These are phyloP conservation scores for Intellagama lesueurii DNA, from an alignment of 2,797 vertebrate species.

Conservation along the genomic window DNA sequence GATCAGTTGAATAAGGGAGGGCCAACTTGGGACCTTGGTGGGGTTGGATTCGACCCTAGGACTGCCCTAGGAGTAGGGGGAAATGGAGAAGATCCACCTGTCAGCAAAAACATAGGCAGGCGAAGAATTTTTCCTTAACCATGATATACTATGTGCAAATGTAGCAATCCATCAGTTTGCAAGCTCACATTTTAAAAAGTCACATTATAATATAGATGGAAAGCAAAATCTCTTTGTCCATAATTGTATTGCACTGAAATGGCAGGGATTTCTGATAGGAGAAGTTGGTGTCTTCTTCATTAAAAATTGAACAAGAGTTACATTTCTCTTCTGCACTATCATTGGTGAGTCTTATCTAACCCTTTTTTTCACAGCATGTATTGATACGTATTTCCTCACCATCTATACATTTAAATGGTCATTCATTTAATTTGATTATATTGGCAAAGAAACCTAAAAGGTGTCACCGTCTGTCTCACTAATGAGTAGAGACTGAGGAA, in stretches of 20 bases:
- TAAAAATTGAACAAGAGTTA: conserved; percentile 51
- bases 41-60: no score
- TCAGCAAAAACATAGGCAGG: no score
- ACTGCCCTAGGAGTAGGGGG: no score
- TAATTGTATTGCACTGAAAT: conserved; percentile 44
- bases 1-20: no score
- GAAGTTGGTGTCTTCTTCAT: conserved; percentile 41
- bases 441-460: conserved; percentile 50
- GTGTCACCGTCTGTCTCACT: conserved; percentile 51
- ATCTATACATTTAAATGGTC: conserved; percentile 49
- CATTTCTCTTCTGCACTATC: conserved; percentile 33
- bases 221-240: conserved; percentile 46
- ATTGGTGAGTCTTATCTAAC: background rate
- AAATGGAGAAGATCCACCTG: no score
- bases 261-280: background rate
- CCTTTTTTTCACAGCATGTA: conserved; percentile 44
- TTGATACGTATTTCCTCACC: conserved; percentile 44
- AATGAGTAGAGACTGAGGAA: conserved; percentile 62
- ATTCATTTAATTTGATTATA: conserved; percentile 62
- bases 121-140: no score
- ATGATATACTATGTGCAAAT: background rate
- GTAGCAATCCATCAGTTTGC: background rate
- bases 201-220: conserved; percentile 21
- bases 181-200: conserved; percentile 31
- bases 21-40: no score